These are phyloP conservation scores for Poeciliopsis infans DNA, from an alignment of 2,797 vertebrate genomes.

Conservation along the genomic window DNA sequence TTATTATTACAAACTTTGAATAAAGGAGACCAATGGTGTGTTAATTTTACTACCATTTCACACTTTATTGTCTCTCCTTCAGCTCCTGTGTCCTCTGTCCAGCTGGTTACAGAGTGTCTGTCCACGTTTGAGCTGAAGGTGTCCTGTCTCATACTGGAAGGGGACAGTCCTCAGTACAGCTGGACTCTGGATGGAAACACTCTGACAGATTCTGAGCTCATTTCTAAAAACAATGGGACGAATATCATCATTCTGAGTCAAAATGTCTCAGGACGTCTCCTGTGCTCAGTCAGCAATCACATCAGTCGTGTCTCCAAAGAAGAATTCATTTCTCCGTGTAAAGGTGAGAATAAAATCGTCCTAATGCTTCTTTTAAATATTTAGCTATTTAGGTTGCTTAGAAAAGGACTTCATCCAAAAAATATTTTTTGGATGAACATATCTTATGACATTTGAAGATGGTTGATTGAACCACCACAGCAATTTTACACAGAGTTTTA, in stretches of 20 bases:
- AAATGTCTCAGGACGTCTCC: conserved; percentile 25
- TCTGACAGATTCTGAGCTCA: conserved; percentile 43
- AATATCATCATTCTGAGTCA: conserved; percentile 49
- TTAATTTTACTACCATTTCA: background rate
- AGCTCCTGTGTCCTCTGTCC: conserved; percentile 63
- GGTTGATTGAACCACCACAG: background rate
- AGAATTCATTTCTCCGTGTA: background rate
- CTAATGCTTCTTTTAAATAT: background rate
- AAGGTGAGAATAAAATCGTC: background rate
- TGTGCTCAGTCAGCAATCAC: conserved; percentile 51
- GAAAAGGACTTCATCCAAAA: background rate
- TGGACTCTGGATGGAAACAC: conserved; percentile 59
- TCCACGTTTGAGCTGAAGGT: conserved; percentile 18
- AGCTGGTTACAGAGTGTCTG: conserved; percentile 22
- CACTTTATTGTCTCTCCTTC: conserved; percentile 15
- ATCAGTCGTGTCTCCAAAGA: rapidly evolving
- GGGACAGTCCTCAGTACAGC: conserved; percentile 56
- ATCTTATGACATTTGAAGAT: background rate
- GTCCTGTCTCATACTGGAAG: conserved; percentile 52
- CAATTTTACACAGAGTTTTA: background rate
- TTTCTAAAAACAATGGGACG: conserved; percentile 16
- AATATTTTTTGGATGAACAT: background rate
- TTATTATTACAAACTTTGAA: background rate
- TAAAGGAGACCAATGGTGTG: background rate
- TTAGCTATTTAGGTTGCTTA: background rate